Evolutionary conservation across 2,797 vertebrate species (phyloP), one percentile per base, ranked within the genome.

Genomic region (Poecilia picta): DNA sequence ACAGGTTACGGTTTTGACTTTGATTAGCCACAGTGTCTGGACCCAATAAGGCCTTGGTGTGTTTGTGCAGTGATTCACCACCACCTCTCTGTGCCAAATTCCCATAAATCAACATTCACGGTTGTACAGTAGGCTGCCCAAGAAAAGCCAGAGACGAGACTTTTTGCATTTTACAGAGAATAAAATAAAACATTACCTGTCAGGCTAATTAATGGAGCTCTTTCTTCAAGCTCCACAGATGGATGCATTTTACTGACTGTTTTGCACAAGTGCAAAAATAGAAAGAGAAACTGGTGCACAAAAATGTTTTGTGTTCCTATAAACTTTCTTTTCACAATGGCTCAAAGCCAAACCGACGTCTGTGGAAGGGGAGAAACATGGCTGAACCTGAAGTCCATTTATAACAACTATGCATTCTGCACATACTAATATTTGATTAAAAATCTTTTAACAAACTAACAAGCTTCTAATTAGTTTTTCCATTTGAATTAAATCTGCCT

Each of bases 31-130:
- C 64, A 68, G 57, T 13, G 46, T 76, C 83, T 88, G 83, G 80
- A 57, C 74, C 8, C 72, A 88, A 83, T 73, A 72, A 81, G 76
- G 83, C 71, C 20, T 0, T 46, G 31, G 59, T 57, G 79, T 59
- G 47, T 82, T 73, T 51, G 71, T 81, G 76, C 75, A 55, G 4
- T 46, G 59, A 83, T 76, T 81, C 76, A 15, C 62, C 36, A 0
- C 59, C 62, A 72, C 75, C 76, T 77, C 77, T 68, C 71, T 55
- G 4, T 62, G 16, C 47, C 46, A 71, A 41, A 49, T 16, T 59
- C 80, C 59, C 64, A 49, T 81, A 53, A 83, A 87, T 86, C 81
- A 84, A 77, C 73, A 84, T 47, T 23, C 46, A 36, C n/a, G 46
- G 51, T 4, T 49, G 25, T 46, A n/a, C n/a, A 62, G n/a, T 49